Conservation (phyloP, 64 coral and sea anemone genomes). For the Actinia equina region DNA sequence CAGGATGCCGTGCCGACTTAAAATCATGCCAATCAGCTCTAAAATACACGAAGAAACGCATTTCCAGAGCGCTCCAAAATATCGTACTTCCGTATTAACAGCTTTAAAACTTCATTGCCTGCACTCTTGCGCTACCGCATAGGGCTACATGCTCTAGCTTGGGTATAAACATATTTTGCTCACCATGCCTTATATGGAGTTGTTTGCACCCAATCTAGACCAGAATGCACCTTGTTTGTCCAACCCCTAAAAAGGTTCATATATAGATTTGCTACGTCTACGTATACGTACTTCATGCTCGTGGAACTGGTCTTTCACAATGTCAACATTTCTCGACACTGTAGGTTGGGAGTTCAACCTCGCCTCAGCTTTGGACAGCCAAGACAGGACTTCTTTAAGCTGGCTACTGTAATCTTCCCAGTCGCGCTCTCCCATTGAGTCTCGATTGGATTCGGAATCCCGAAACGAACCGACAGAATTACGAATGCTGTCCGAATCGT, state of each 20-base stretch:
- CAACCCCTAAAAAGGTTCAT: background rate
- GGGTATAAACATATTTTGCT: too few species aligned
- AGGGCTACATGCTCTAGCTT: too few species aligned
- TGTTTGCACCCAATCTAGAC: too few species aligned
- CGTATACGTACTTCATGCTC: conserved; percentile 75
- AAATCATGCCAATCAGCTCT: too few species aligned
- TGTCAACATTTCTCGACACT: conserved; percentile 83
- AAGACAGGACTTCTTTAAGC: conserved; percentile 74
- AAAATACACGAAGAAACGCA: too few species aligned
- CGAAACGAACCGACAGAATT: conserved; percentile 62
- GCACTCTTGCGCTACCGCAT: too few species aligned
- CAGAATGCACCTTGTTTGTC: too few species aligned
- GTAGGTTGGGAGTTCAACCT: conserved; percentile 57
- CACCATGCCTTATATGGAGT: too few species aligned
- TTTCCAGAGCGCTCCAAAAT: too few species aligned
- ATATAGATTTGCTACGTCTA: background rate
- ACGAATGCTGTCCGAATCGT: conserved; percentile 82
- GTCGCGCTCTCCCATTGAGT: conserved; percentile 67
- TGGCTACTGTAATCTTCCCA: conserved; percentile 94
- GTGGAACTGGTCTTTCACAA: conserved; percentile 95
- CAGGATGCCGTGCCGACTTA: too few species aligned
- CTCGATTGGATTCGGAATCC: conserved; percentile 53
- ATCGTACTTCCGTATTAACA: too few species aligned
- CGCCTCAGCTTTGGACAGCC: conserved; percentile 75
- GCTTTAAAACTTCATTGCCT: too few species aligned